These are phyloP conservation scores for Anableps anableps DNA, from an alignment of 2,797 vertebrate species.

Conservation along the genomic window DNA sequence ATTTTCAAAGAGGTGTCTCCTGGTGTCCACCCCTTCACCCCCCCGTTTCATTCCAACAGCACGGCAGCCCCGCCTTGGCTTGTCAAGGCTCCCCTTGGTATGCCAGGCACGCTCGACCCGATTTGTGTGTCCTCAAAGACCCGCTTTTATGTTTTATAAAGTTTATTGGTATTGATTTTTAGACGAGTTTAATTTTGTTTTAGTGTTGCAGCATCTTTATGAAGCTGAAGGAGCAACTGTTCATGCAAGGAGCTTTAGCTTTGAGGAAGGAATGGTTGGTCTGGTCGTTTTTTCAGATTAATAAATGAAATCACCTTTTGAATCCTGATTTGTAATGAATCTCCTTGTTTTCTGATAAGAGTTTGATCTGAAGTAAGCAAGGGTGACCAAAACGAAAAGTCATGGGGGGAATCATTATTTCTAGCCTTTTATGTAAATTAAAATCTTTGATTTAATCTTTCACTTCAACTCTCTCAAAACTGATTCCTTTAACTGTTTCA, in stretches of 20 bases:
- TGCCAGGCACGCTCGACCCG: constrained; percentile 60
- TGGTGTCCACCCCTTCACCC: constrained; percentile 54
- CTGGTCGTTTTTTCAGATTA: not conserved
- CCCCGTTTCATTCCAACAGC: constrained; percentile 58
- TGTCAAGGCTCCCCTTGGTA: constrained; percentile 75
- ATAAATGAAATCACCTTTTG: not conserved
- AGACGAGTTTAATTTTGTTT: constrained; percentile 31
- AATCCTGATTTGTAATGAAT: not conserved
- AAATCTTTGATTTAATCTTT: not conserved
- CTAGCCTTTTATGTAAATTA: not conserved
- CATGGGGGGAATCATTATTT: not conserved
- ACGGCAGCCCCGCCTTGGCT: constrained; percentile 47
- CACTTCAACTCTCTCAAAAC: not conserved
- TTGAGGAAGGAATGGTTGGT: not conserved
- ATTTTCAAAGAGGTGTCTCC: constrained; percentile 82
- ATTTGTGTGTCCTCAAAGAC: constrained; percentile 57
- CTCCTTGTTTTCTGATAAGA: not conserved
- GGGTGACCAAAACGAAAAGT: not conserved
- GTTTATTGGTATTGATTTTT: constrained; percentile 24
- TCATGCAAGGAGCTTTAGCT: not conserved
- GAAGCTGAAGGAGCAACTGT: constrained; percentile 6
- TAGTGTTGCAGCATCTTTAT: constrained; percentile 14
- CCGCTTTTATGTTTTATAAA: constrained; percentile 44
- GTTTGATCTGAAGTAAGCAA: not conserved
- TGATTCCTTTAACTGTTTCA: not conserved